phyloP scores from a whole-genome alignment of 2,888 invertebrate species.

The Mallateleia sp. region DNA sequence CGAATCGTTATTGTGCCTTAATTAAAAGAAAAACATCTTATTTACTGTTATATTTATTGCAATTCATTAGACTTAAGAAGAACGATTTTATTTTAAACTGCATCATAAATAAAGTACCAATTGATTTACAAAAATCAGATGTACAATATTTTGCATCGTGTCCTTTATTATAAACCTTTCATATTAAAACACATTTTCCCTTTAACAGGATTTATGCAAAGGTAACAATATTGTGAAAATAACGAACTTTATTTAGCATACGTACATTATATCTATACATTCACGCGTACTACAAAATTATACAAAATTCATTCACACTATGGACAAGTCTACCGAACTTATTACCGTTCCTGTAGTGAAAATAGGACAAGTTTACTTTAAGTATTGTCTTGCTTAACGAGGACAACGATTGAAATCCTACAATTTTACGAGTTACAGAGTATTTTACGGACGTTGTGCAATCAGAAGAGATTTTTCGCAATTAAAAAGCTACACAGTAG shows the following conservation, averaged over 20 bases:
- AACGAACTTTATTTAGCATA: too few species aligned
- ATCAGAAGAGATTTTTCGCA: too few species aligned
- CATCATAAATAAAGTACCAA: background rate
- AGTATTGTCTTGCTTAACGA: too few species aligned
- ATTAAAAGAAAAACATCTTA: background rate
- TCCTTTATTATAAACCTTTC: slow-evolving; percentile 31
- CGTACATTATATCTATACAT: slow-evolving; percentile 16
- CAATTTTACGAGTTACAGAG: too few species aligned
- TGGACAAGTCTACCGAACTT: too few species aligned
- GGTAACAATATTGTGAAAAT: slow-evolving; percentile 23
- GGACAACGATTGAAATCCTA: too few species aligned
- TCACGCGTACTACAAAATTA: background rate
- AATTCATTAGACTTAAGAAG: background rate
- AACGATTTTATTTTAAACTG: background rate
- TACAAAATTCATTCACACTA: background rate
- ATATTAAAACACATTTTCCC: too few species aligned
- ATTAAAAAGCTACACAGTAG: too few species aligned
- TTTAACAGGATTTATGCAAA: too few species aligned
- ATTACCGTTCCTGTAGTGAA: too few species aligned
- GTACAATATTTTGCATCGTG: background rate
- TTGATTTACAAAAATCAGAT: background rate
- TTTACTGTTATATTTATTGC: background rate
- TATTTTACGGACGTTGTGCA: too few species aligned
- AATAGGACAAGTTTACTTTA: background rate
- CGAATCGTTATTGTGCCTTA: background rate